Conservation (phyloP, 2,797 vertebrate genomes). For the Poeciliopsis infans region DNA sequence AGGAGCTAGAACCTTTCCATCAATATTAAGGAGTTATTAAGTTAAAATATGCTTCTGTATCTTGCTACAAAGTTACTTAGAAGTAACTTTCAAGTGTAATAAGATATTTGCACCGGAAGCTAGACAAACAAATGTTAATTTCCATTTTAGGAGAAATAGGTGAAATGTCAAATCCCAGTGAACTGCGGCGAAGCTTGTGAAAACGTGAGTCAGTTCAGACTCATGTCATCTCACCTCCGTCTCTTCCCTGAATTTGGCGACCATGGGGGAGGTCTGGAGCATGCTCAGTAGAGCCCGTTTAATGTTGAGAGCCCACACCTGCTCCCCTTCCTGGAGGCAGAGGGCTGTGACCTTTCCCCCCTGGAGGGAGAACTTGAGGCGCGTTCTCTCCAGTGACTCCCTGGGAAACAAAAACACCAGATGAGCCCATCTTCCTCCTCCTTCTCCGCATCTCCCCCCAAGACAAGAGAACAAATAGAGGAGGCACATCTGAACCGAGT, state of each 20-base stretch:
- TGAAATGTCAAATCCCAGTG: neutral
- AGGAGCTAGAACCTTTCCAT: no score
- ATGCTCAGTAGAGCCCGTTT: slow-evolving; percentile 88
- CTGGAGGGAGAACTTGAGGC: slow-evolving; percentile 85
- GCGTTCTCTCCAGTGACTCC: slow-evolving; percentile 81
- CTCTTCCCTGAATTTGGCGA: slow-evolving; percentile 56
- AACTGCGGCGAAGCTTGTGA: neutral
- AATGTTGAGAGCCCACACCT: slow-evolving; percentile 87
- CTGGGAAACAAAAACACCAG: slow-evolving; percentile 86
- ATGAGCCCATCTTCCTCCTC: slow-evolving; percentile 49
- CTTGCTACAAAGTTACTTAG: no score
- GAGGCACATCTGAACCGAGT: slow-evolving; percentile 55
- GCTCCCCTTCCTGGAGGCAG: slow-evolving; percentile 83
- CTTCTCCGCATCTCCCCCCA: neutral
- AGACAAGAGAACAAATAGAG: slow-evolving; percentile 59
- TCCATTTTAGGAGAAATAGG: no score
- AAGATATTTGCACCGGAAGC: no score
- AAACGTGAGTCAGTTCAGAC: neutral
- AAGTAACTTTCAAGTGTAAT: no score
- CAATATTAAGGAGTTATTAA: no score
- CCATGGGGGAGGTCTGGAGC: slow-evolving; percentile 80
- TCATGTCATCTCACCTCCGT: slow-evolving; percentile 79
- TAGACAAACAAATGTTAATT: no score
- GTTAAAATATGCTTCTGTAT: neutral
- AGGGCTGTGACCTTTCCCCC: slow-evolving; percentile 85